These are phyloP conservation scores for Frieseomelitta varia DNA, from an alignment of 1,140 invertebrate species.

Conservation along the genomic window DNA sequence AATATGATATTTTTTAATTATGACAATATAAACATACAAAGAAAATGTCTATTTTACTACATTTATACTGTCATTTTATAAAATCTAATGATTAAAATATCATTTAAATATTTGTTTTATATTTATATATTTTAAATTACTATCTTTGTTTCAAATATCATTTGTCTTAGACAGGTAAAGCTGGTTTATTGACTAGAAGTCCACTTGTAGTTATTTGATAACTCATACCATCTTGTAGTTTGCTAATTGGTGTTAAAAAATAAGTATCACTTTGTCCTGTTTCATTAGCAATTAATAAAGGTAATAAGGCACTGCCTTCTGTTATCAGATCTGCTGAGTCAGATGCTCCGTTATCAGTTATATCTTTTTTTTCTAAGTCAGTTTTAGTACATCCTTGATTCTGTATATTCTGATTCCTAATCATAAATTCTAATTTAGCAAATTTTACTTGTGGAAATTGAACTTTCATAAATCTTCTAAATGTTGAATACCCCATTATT, in stretches of 20 bases:
- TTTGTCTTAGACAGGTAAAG: conserved; percentile 64
- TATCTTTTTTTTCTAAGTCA: conserved; percentile 54
- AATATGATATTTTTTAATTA: background rate
- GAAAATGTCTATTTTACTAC: background rate
- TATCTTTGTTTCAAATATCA: conserved; percentile 27
- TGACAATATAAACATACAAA: conserved; percentile 1
- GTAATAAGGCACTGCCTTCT: conserved; percentile 63
- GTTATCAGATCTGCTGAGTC: conserved; percentile 57
- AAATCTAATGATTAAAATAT: conserved; percentile 25
- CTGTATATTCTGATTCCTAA: conserved; percentile 81
- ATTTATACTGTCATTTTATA: conserved; percentile 12
- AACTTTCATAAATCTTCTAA: conserved; percentile 90
- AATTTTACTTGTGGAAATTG: conserved; percentile 91
- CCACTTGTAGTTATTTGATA: conserved; percentile 70
- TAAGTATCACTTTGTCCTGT: conserved; percentile 66
- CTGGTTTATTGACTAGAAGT: conserved; percentile 66
- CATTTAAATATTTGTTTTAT: conserved; percentile 7
- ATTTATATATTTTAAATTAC: conserved; percentile 17
- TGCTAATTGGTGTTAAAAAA: conserved; percentile 69
- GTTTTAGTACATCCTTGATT: conserved; percentile 77
- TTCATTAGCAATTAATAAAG: conserved; percentile 68
- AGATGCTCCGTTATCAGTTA: conserved; percentile 77
- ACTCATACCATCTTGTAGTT: conserved; percentile 65
- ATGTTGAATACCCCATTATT: conserved; percentile 90
- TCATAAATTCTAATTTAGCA: conserved; percentile 85